These are phyloP conservation scores for Gobionotothen gibberifrons DNA, from an alignment of 2,797 vertebrate species.

Conservation along the genomic window DNA sequence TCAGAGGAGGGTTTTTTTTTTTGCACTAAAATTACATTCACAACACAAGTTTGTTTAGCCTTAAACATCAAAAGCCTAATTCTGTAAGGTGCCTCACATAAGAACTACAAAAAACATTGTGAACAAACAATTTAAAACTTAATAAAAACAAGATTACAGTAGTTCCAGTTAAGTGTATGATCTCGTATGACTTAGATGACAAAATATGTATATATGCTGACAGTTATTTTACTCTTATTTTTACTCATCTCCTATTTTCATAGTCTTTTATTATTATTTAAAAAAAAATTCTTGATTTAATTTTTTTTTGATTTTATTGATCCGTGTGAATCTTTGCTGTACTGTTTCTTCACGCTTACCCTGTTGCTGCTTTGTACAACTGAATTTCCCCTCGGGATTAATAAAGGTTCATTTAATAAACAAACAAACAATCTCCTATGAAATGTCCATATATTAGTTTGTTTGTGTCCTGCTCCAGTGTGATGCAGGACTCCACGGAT, in stretches of 20 bases:
- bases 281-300: no score
- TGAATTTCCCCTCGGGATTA: no score
- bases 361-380: no score
- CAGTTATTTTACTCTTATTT: no score
- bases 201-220: no score
- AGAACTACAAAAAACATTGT: background rate
- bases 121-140: background rate
- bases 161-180: background rate
- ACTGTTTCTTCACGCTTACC: no score
- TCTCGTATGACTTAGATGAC: no score
- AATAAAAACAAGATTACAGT: background rate
- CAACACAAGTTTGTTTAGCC: constrained; percentile 23
- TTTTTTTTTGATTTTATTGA: no score
- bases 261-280: no score
- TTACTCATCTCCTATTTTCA: no score
- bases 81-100: background rate
- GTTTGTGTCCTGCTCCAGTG: constrained; percentile 19
- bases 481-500: constrained; percentile 32
- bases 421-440: constrained; percentile 20
- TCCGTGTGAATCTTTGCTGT: no score
- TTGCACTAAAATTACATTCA: constrained; percentile 33
- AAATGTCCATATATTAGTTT: constrained; percentile 7
- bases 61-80: constrained; percentile 1
- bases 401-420: no score
- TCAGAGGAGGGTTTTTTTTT: background rate